phyloP scores from a whole-genome alignment of 1,140 invertebrate genomes.

The Halyomorpha halys region DNA sequence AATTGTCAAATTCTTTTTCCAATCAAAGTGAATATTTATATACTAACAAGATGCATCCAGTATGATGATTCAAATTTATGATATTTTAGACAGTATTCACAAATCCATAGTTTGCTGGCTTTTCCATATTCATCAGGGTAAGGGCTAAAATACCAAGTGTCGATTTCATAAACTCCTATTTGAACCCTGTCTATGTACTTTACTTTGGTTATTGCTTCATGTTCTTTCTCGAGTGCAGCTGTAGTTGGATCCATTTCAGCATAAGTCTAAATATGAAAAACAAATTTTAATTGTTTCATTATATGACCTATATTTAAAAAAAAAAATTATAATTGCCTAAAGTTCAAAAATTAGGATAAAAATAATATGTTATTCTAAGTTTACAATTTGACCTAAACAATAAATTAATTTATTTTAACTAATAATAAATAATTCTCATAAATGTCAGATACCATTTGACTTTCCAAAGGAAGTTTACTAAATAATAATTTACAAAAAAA shows the following conservation, averaged over 20 bases:
- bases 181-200: conserved; percentile 97
- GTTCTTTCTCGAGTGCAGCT: conserved; percentile 93
- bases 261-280: conserved; percentile 31
- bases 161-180: conserved; percentile 93
- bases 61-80: conserved; percentile 90
- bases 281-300: background rate
- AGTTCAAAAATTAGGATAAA: too few relatives aligned
- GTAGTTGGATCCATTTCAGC: conserved; percentile 49
- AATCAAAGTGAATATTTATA: too few relatives aligned
- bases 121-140: conserved; percentile 96
- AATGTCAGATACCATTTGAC: too few relatives aligned
- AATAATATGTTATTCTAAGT: too few relatives aligned
- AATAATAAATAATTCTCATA: too few relatives aligned
- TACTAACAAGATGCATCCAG: conserved; percentile 60
- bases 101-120: conserved; percentile 89
- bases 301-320: too few relatives aligned
- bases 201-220: conserved; percentile 94
- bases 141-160: conserved; percentile 98
- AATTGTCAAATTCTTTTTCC: too few relatives aligned
- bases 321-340: too few relatives aligned
- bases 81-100: conserved; percentile 96
- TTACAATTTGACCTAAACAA: too few relatives aligned
- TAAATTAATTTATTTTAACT: too few relatives aligned
- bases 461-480: too few relatives aligned
- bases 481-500: too few relatives aligned